A percentile compares a stretch with the other conserved stretches of the same genome.
These are phyloP conservation scores for Mobula hypostoma DNA, from an alignment of 2,113 vertebrate genomes.

Conservation along the genomic window DNA sequence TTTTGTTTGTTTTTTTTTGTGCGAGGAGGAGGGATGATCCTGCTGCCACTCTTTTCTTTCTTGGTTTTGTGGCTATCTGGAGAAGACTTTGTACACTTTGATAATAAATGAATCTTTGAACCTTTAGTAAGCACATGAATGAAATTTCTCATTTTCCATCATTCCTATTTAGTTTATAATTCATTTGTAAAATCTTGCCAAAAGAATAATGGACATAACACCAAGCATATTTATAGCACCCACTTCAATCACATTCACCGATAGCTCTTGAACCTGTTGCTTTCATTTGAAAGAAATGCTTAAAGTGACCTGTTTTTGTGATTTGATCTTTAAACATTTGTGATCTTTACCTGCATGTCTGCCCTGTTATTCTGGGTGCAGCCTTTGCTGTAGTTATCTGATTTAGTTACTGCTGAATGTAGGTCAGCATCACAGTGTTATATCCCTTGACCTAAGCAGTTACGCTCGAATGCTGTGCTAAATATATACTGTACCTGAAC, in stretches of 20 bases:
- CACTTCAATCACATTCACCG: background rate
- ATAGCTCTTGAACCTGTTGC: background rate
- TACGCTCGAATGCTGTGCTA: constrained; percentile 27
- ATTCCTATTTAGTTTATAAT: background rate
- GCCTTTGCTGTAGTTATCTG: constrained; percentile 17
- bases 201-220: background rate
- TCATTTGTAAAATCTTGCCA: background rate
- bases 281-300: background rate
- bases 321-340: background rate
- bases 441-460: constrained; percentile 11
- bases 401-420: constrained; percentile 22
- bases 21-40: no score
- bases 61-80: no score
- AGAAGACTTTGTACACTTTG: no score
- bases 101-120: no score
- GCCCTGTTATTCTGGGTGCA: background rate
- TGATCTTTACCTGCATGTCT: background rate
- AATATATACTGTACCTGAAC: constrained; percentile 17
- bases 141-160: background rate
- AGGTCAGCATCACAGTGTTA: constrained; percentile 29
- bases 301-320: background rate
- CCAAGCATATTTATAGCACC: background rate
- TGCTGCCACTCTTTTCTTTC: no score
- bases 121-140: background rate
- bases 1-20: no score